Conservation (phyloP, 2,888 invertebrate genomes). For the Drosophila monieri region DNA sequence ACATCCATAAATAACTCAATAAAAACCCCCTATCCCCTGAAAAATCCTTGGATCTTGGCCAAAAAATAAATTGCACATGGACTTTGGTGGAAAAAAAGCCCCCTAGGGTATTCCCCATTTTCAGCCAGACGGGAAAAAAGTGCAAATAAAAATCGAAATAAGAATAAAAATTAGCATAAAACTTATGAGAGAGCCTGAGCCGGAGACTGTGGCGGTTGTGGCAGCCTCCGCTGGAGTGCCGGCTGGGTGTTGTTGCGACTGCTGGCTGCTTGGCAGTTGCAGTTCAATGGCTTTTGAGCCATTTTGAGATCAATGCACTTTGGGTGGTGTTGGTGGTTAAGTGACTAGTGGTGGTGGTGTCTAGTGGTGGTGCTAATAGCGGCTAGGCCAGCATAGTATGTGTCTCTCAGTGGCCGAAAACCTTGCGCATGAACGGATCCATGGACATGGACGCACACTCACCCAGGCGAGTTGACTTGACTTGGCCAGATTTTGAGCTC, state of each 20-base stretch:
- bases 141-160: conserved; percentile 2
- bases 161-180: neutral
- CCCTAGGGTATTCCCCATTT: conserved; percentile 1
- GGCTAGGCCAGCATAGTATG: neutral
- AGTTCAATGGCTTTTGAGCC: conserved; percentile 83
- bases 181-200: conserved; percentile 6
- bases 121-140: neutral
- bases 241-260: conserved; percentile 6
- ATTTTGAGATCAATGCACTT: conserved; percentile 83
- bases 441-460: conserved; percentile 79
- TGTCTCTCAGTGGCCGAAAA: conserved; percentile 55
- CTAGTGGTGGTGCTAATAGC: conserved; percentile 4
- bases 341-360: conserved; percentile 10
- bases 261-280: conserved; percentile 28
- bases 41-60: neutral
- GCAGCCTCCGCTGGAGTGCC: neutral
- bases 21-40: neutral
- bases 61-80: neutral
- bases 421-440: conserved; percentile 83
- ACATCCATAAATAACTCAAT: neutral
- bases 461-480: conserved; percentile 19
- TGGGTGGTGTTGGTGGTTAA: conserved; percentile 9
- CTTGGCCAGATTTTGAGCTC: conserved; percentile 11
- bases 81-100: neutral
- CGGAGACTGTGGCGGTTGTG: neutral